phyloP scores from a whole-genome alignment of 1,140 invertebrate genomes.

The Drosophila lacertosa region DNA sequence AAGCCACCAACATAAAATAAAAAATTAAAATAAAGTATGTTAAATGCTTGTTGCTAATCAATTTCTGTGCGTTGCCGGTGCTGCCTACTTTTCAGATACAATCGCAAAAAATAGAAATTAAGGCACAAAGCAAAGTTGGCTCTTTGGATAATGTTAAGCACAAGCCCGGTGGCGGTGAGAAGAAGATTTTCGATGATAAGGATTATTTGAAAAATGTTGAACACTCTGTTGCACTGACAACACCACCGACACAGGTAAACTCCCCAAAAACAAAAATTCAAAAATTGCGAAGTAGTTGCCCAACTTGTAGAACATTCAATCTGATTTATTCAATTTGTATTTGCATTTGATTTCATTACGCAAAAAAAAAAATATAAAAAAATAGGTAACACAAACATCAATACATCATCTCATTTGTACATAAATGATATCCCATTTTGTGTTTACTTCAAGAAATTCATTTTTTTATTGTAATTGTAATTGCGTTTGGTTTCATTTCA shows the following conservation, averaged over 20 bases:
- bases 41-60: constrained; percentile 57
- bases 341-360: constrained; percentile 49
- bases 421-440: constrained; percentile 71
- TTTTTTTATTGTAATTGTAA: constrained; percentile 67
- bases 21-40: constrained; percentile 17
- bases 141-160: constrained; percentile 97
- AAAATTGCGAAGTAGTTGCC: constrained; percentile 7
- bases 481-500: constrained; percentile 41
- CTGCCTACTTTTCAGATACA: constrained; percentile 89
- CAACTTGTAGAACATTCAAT: constrained; percentile 12
- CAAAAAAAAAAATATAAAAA: too few relatives aligned
- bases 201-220: constrained; percentile 91
- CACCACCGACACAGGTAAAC: constrained; percentile 84
- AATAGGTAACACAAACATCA: neutral
- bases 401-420: constrained; percentile 3
- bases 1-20: constrained; percentile 30
- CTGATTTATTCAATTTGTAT: constrained; percentile 48
- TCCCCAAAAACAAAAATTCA: constrained; percentile 13
- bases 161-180: constrained; percentile 96
- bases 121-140: constrained; percentile 94
- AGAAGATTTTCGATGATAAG: constrained; percentile 97
- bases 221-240: constrained; percentile 83
- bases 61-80: constrained; percentile 79
- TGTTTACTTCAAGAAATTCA: constrained; percentile 78
- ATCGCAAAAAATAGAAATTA: constrained; percentile 93